These are phyloP conservation scores for Tetanocera ferruginea DNA, from an alignment of 2,888 invertebrate genomes.

Conservation along the genomic window DNA sequence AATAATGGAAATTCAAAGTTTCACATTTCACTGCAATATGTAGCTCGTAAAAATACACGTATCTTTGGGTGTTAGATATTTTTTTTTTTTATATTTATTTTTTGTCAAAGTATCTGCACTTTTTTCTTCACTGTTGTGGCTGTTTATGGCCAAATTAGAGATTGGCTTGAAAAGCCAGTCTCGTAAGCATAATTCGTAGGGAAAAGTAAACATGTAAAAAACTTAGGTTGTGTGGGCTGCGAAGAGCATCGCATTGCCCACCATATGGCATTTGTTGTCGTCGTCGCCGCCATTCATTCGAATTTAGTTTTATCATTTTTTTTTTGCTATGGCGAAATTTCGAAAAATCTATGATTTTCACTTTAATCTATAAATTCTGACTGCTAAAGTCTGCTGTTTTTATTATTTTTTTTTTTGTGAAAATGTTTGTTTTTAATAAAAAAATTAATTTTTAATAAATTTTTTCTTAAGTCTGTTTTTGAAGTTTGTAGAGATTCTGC, in stretches of 20 bases:
- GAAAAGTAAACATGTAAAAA: constrained; percentile 8
- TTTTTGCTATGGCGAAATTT: constrained; percentile 4
- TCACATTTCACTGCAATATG: constrained; percentile 12
- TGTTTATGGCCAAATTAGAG: constrained; percentile 6
- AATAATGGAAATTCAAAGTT: constrained; percentile 23
- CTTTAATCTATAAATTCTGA: neutral
- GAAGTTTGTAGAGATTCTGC: too few species aligned
- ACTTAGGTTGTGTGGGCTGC: neutral
- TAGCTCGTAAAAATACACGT: neutral
- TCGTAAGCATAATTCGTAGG: neutral
- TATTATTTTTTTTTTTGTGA: too few species aligned
- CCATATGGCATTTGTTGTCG: too few species aligned
- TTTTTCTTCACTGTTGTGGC: neutral
- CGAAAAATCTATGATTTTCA: neutral
- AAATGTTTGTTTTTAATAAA: too few species aligned
- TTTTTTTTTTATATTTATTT: neutral
- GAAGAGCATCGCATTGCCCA: neutral
- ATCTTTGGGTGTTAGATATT: neutral
- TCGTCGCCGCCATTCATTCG: neutral
- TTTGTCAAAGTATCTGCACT: neutral
- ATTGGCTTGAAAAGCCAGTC: neutral
- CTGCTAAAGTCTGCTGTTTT: too few species aligned
- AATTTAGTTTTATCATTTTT: neutral
- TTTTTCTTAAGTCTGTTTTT: too few species aligned
- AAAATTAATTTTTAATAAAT: too few species aligned